phyloP scores from a whole-genome alignment of 2,888 invertebrate species.

The Plebejus argus region DNA sequence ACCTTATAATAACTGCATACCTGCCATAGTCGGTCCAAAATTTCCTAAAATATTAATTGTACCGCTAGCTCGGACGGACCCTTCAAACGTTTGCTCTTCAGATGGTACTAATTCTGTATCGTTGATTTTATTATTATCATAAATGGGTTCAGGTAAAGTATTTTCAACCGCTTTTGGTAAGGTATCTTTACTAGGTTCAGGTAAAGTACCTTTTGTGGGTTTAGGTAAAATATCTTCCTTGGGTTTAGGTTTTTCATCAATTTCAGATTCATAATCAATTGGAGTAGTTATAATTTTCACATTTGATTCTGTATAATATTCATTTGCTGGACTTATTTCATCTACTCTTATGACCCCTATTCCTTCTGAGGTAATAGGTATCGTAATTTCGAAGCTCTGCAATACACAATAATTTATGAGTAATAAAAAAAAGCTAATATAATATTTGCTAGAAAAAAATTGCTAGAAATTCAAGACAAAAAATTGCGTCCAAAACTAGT shows the following conservation, averaged over 20 bases:
- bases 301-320: background rate
- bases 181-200: background rate
- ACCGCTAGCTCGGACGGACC: slow-evolving; percentile 32
- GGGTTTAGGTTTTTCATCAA: background rate
- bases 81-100: slow-evolving; percentile 6
- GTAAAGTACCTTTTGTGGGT: background rate
- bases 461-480: no score
- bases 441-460: no score
- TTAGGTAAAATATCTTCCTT: background rate
- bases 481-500: background rate
- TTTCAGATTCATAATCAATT: background rate
- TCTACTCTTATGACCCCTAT: slow-evolving; percentile 39
- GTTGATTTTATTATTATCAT: background rate
- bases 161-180: background rate
- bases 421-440: no score
- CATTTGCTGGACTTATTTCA: slow-evolving; percentile 34
- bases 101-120: background rate
- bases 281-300: background rate
- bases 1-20: background rate
- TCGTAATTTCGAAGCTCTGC: background rate
- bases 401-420: background rate
- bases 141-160: background rate
- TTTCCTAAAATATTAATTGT: slow-evolving; percentile 6
- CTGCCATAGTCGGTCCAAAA: background rate
- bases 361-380: slow-evolving; percentile 23